Evolutionary conservation across 2,797 vertebrate species (phyloP), one percentile per base, ranked within the genome.

Genomic region (Cossypha caffra): DNA sequence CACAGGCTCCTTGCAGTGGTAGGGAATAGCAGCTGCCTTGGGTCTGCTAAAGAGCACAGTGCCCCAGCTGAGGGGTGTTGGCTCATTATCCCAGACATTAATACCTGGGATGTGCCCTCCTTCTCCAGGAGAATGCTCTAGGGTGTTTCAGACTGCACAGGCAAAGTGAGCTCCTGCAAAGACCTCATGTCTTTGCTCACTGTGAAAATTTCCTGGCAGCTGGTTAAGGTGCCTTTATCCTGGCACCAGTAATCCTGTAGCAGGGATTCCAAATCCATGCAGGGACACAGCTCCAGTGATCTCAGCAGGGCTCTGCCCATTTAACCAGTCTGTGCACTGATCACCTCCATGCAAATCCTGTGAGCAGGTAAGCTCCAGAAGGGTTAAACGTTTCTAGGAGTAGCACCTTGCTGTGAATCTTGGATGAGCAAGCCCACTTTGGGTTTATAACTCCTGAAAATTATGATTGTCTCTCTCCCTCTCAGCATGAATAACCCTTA

Each of bases 151-250:
- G 24, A 2, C 9, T 73, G 33, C 45, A 15, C 4, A 15, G 45
- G 17, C 5, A 54, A 35, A 64, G 50, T 5, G 35, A 74, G 19
- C 10, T 55, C 14, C 29, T 51, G 19, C 2, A 19, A 45, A 64
- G 29, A 12, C 0, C 24, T 69, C 0, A 0, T 2, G 11, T 3
- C 4, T 57, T 48, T 58, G 16, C 2, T 87, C 6, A 3, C 12
- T 14, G n/a, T 24, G 28, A 18, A 31, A 18, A 10, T 29, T 7
- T 33, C 8, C 37, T 1, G n/a, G n/a, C 1, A n/a, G 20, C 7
- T 26, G 1, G 5, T 4, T 64, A 11, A n/a, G 16, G 9, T 80
- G 12, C 2, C 5, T 73, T 57, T 26, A 8, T 10, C 5, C 11
- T 19, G 21, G 5, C 18, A 9, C 28, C 15, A 26, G 10, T 10